These are phyloP conservation scores for Hippolais icterina DNA, from an alignment of 2,113 vertebrate species.

Conservation along the genomic window DNA sequence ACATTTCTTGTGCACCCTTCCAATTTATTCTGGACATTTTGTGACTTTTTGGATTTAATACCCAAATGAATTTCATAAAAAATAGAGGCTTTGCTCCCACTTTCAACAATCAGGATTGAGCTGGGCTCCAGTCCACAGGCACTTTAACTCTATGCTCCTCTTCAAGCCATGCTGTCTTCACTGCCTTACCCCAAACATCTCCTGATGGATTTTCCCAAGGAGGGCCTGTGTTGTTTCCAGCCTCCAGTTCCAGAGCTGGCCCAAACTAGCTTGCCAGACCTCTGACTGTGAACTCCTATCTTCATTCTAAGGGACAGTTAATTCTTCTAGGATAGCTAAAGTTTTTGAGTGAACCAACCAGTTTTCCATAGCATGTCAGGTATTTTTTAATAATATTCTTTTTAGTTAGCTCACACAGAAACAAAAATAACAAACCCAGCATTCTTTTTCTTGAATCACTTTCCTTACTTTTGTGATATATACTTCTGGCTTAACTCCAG, in stretches of 20 bases:
- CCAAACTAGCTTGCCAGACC: neutral
- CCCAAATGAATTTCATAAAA: neutral
- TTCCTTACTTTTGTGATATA: neutral
- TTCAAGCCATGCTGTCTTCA: neutral
- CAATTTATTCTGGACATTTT: neutral
- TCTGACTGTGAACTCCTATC: neutral
- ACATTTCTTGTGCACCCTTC: neutral
- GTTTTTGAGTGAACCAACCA: neutral
- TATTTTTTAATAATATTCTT: neutral
- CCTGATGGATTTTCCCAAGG: neutral
- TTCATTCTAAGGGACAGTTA: neutral
- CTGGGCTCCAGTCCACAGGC: neutral
- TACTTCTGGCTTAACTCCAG: neutral
- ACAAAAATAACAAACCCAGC: neutral
- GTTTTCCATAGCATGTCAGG: neutral
- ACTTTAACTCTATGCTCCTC: neutral
- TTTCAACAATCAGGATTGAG: neutral
- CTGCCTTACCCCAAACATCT: neutral
- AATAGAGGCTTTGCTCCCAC: neutral
- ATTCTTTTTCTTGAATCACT: neutral
- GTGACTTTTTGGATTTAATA: neutral
- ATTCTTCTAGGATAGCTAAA: neutral
- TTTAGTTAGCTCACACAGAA: neutral
- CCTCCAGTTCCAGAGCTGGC: neutral
- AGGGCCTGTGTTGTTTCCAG: neutral